A percentile compares a stretch with the other conserved stretches of the same genome.
phyloP scores from a whole-genome alignment of 2,797 vertebrate genomes.

The Pseudochaenichthys georgianus region DNA sequence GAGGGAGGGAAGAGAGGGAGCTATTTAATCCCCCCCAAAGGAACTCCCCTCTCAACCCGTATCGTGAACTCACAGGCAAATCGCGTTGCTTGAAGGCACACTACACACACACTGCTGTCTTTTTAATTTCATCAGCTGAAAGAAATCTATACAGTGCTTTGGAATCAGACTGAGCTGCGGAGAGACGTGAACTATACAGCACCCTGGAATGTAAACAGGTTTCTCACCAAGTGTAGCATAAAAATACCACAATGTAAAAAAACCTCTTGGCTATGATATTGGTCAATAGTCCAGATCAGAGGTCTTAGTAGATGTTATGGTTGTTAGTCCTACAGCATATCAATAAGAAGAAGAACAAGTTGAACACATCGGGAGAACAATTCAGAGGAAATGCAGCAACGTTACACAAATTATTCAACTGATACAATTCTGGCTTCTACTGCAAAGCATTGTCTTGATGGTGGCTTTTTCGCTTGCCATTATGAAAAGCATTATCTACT shows the following conservation, averaged over 20 bases:
- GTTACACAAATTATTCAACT: constrained; percentile 61
- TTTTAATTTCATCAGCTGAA: constrained; percentile 90
- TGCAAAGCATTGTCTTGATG: constrained; percentile 41
- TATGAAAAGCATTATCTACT: constrained; percentile 58
- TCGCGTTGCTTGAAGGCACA: constrained; percentile 85
- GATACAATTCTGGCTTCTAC: constrained; percentile 49
- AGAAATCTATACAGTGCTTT: constrained; percentile 88
- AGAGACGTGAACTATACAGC: constrained; percentile 81
- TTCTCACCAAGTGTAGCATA: constrained; percentile 81
- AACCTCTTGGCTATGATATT: constrained; percentile 83
- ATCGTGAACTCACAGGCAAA: constrained; percentile 90
- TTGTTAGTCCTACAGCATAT: constrained; percentile 80
- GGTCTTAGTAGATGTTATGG: constrained; percentile 78
- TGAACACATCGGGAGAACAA: constrained; percentile 74
- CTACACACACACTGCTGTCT: constrained; percentile 88
- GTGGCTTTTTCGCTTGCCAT: constrained; percentile 46
- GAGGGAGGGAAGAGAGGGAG: constrained; percentile 83
- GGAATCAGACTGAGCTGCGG: constrained; percentile 76
- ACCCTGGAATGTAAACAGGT: constrained; percentile 85
- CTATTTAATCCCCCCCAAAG: constrained; percentile 90
- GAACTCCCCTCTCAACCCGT: constrained; percentile 90
- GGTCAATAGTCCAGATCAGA: constrained; percentile 85
- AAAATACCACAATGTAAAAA: constrained; percentile 76
- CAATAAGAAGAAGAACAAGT: constrained; percentile 71
- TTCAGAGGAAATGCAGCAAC: constrained; percentile 62